A percentile compares a stretch with the other conserved stretches of the same genome.
Conservation (phyloP, 2,888 invertebrate species). For the Ectemnius cavifrons region DNA sequence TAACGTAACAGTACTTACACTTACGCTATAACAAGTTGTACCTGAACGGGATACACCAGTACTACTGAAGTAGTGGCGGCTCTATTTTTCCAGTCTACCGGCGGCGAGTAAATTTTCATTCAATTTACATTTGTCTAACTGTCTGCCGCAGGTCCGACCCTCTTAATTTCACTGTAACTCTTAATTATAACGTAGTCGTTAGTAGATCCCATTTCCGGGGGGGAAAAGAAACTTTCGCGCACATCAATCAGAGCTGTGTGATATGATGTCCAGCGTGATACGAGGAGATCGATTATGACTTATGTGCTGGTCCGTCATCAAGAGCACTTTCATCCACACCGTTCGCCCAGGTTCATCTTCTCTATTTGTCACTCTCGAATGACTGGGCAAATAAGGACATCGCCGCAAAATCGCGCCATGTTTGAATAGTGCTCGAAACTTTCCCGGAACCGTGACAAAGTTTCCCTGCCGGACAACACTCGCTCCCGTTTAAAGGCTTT, state of each 20-base stretch:
- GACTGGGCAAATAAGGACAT: slow-evolving; percentile 48
- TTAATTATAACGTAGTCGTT: too few species aligned
- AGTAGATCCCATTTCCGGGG: too few species aligned
- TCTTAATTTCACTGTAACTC: too few species aligned
- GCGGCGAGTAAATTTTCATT: too few species aligned
- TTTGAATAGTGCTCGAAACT: slow-evolving; percentile 56
- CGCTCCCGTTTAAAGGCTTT: background rate
- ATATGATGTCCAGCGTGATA: slow-evolving; percentile 23
- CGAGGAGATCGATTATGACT: slow-evolving; percentile 44
- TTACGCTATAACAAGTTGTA: slow-evolving; percentile 32
- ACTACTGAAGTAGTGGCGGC: too few species aligned
- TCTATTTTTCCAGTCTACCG: too few species aligned
- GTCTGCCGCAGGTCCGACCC: too few species aligned
- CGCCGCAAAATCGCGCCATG: slow-evolving; percentile 37
- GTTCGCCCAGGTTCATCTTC: background rate
- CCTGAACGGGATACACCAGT: background rate
- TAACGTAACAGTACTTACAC: slow-evolving; percentile 24
- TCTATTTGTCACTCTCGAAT: slow-evolving; percentile 24
- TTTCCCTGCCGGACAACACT: slow-evolving; percentile 9
- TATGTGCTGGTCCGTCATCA: background rate
- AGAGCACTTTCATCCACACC: slow-evolving; percentile 9
- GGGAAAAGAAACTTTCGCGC: too few species aligned
- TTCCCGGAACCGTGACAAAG: slow-evolving; percentile 25
- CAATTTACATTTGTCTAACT: too few species aligned
- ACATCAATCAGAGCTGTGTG: slow-evolving; percentile 5